Base-by-base conservation (phyloP, 1,140 invertebrate species). In the Stratiolaelaps scimitus region DNA sequence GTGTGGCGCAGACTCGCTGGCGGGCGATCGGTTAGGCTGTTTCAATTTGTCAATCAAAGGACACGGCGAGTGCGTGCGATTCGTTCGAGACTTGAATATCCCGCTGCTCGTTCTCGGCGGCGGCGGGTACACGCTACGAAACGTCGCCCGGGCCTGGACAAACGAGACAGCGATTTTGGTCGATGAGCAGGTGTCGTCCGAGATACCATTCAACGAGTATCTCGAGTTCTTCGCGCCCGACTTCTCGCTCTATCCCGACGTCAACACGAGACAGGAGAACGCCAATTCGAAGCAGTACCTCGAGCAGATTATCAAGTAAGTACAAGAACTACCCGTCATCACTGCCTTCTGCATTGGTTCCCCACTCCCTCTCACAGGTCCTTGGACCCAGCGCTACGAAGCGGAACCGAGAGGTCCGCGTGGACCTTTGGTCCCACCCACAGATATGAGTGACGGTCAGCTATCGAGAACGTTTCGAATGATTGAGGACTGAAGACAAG, bases 111-210 rank as follows among this genome's bases (percentile, higher is more conserved):
- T 97, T 0, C 84, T 99, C 0, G 96, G 96, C 6, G 96, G 92
- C 1, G 92, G 93, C 28, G 93, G 93, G 68, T 99, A 99, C 73
- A 98, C 94, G 0, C 78, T 98, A 6, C 80, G 92, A 64, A 99
- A 99, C 75, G 96, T 99, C 0, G 94, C 95, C 0, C 80, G 96
- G 47, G 98, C 93, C 75, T 99, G 96, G 96, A 95, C 95, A 0
- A 95, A 97, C 71, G 96, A 99, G 77, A 99, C 96, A 0, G 94
- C 92, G 0, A 77, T 98, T 1, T 77, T 96, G 0, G 82, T 93
- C 0, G 90, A 94, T 72, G 87, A 93, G 72, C 83, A 85, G 47
- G 92, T 97, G 30, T 86, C 84, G 43, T 92, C 92, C 73, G 90
- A 95, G 73, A 77, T 96, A 30, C 92, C 92, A 0, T 89, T 91